Evolutionary conservation across 2,888 invertebrate species (phyloP).

Genomic region (Drosophila sordidula): DNA sequence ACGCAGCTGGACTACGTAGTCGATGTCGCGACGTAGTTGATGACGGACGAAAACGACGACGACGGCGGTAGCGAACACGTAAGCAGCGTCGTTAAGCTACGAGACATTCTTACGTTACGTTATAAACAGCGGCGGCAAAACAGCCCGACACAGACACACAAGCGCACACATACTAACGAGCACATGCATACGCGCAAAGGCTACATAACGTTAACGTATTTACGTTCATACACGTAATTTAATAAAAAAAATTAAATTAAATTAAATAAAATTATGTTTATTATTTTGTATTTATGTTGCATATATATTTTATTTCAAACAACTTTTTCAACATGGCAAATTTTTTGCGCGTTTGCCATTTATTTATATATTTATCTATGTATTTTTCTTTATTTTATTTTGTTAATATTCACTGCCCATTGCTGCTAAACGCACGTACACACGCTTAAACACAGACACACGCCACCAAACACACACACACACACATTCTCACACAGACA

Average conservation of each 20-base stretch:
- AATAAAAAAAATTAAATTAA: constrained; percentile 35
- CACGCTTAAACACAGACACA: constrained; percentile 37
- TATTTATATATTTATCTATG: constrained; percentile 6
- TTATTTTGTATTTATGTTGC: constrained; percentile 1
- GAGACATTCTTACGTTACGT: constrained; percentile 51
- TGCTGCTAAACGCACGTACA: constrained; percentile 50
- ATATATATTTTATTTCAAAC: constrained; percentile 18
- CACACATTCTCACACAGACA: constrained; percentile 32
- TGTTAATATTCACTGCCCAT: constrained; percentile 67
- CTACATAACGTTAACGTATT: constrained; percentile 50
- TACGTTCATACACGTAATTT: constrained; percentile 44
- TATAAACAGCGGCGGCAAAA: constrained; percentile 61
- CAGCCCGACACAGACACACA: constrained; percentile 45
- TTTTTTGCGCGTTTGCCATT: constrained; percentile 46
- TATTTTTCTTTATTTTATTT: constrained; percentile 39
- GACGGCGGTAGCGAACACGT: constrained; percentile 26
- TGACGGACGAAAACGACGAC: constrained; percentile 21
- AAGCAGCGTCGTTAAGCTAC: constrained; percentile 38
- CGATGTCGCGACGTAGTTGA: constrained; percentile 17
- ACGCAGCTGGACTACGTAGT: constrained; percentile 42
- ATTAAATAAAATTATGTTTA: constrained; percentile 7
- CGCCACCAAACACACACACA: constrained; percentile 26
- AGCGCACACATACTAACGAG: constrained; percentile 2
- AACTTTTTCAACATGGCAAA: constrained; percentile 11
- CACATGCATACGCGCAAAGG: constrained; percentile 30